phyloP scores from a whole-genome alignment of 2,113 vertebrate species.

The Deroptyus accipitrinus region DNA sequence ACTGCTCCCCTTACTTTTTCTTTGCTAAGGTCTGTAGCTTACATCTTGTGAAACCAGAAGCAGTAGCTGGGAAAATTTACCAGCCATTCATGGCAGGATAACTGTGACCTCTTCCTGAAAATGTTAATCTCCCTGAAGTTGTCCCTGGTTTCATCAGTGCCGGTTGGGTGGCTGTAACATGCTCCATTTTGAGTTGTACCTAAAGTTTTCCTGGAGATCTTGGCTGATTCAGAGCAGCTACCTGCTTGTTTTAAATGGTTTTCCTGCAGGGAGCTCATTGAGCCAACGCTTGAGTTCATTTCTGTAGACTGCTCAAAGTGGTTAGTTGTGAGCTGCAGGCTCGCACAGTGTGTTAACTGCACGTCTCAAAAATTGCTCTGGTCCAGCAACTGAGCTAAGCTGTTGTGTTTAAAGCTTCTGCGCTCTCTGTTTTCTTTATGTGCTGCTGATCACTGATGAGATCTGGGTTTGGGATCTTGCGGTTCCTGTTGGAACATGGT shows the following conservation, averaged over 20 bases:
- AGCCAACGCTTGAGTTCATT: not conserved
- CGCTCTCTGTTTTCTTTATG: fast-evolving
- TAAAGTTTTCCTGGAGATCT: slow-evolving; percentile 17
- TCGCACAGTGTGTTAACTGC: not conserved
- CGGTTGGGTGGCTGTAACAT: not conserved
- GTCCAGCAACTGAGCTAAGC: not conserved
- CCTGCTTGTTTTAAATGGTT: slow-evolving; percentile 53
- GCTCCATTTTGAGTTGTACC: not conserved
- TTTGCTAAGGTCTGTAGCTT: not conserved
- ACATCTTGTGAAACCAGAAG: not conserved
- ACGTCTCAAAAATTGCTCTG: not conserved
- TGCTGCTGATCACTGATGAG: not conserved
- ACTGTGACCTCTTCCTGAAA: not conserved
- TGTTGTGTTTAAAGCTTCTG: not conserved
- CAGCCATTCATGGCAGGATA: not conserved
- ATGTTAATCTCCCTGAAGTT: slow-evolving; percentile 36
- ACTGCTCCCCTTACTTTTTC: not conserved
- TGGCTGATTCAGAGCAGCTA: not conserved
- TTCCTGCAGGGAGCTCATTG: slow-evolving; percentile 39
- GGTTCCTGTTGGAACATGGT: fast-evolving
- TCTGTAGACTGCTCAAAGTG: not conserved
- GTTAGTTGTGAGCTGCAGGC: not conserved
- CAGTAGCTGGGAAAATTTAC: not conserved
- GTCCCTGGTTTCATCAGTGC: not conserved
- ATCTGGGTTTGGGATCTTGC: not conserved